These are phyloP conservation scores for Teinopalpus imperialis DNA, from an alignment of 2,888 invertebrate genomes.

Conservation along the genomic window DNA sequence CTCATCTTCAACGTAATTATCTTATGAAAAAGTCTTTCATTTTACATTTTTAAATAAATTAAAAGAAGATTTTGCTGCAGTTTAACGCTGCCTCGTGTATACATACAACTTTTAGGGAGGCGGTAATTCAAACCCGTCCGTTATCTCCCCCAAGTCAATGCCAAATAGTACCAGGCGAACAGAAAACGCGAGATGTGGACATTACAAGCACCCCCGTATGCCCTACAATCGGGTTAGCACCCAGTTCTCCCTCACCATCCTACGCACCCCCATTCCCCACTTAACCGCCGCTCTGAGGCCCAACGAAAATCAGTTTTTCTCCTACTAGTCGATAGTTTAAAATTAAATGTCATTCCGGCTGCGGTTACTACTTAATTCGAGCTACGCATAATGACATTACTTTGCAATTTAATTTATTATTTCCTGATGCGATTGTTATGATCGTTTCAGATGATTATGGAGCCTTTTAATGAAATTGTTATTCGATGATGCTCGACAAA, in stretches of 20 bases:
- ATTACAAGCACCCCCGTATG: slow-evolving; percentile 41
- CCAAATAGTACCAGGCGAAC: slow-evolving; percentile 75
- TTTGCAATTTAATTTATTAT: slow-evolving; percentile 75
- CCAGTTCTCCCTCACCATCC: slow-evolving; percentile 33
- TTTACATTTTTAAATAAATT: slow-evolving; percentile 12
- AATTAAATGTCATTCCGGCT: slow-evolving; percentile 77
- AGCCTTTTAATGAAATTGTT: slow-evolving; percentile 74
- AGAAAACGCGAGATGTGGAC: slow-evolving; percentile 47
- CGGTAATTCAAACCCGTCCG: slow-evolving; percentile 40
- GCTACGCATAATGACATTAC: slow-evolving; percentile 71
- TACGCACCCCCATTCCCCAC: slow-evolving; percentile 48
- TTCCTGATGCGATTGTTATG: slow-evolving; percentile 62
- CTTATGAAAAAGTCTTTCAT: slow-evolving; percentile 1
- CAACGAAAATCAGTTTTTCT: slow-evolving; percentile 74
- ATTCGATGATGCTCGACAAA: slow-evolving; percentile 49
- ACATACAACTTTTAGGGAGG: slow-evolving; percentile 8
- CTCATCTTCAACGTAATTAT: slow-evolving; percentile 10
- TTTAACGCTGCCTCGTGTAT: slow-evolving; percentile 1
- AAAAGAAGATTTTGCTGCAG: slow-evolving; percentile 13
- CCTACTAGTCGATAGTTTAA: slow-evolving; percentile 69
- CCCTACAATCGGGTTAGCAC: slow-evolving; percentile 24
- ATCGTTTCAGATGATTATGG: slow-evolving; percentile 53
- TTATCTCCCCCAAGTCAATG: slow-evolving; percentile 73
- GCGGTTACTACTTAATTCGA: slow-evolving; percentile 77
- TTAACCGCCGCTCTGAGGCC: slow-evolving; percentile 40